These are phyloP conservation scores for Ptyas mucosa DNA, from an alignment of 2,113 vertebrate species.

Conservation along the genomic window DNA sequence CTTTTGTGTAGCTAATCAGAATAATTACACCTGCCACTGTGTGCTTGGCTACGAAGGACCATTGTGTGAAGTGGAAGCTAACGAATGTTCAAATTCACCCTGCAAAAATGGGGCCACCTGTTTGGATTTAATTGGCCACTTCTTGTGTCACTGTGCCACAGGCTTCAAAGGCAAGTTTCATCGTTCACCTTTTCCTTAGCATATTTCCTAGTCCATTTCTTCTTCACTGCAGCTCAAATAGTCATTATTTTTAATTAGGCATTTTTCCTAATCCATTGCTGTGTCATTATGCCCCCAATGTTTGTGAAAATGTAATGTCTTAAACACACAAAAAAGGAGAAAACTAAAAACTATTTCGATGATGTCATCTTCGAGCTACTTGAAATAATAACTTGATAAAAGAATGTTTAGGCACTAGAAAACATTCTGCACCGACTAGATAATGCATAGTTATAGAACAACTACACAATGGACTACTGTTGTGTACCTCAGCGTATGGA, in stretches of 20 bases:
- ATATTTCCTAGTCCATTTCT: background rate
- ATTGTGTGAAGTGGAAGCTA: constrained; percentile 72
- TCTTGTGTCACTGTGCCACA: constrained; percentile 69
- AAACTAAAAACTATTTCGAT: background rate
- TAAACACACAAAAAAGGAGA: background rate
- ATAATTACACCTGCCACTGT: constrained; percentile 75
- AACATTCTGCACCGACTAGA: background rate
- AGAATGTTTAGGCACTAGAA: background rate
- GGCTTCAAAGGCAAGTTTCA: constrained; percentile 75
- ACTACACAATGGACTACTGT: background rate
- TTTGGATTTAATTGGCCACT: constrained; percentile 66
- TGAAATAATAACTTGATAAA: background rate
- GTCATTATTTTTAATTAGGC: constrained; percentile 16
- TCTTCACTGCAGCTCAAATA: background rate
- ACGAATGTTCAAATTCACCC: constrained; percentile 72
- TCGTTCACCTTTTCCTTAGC: background rate
- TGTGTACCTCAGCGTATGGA: background rate
- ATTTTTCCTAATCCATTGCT: constrained; percentile 18
- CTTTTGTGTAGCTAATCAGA: constrained; percentile 64
- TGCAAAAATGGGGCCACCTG: constrained; percentile 73
- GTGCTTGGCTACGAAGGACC: constrained; percentile 70
- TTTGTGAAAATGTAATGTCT: constrained; percentile 2
- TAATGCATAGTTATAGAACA: background rate
- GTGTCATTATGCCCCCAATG: background rate
- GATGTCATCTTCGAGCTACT: background rate